Percentiles rank a stretch among this genome's conserved stretches.
Conservation (phyloP, 2,797 vertebrate species). For the Chloroceryle inda region DNA sequence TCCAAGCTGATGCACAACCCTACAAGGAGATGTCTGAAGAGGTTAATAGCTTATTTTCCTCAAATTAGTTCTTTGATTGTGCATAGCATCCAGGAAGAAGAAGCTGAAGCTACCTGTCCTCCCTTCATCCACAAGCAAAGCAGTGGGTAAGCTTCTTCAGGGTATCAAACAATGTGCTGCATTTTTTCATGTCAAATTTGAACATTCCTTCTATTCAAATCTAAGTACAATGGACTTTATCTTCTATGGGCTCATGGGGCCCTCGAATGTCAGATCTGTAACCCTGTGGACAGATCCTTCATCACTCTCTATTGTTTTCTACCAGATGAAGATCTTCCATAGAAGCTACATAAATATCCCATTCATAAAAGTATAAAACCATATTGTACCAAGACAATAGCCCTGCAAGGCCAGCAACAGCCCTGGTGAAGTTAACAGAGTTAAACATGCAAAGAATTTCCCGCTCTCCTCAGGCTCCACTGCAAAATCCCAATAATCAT, state of each 20-base stretch:
- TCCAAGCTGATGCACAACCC: neutral
- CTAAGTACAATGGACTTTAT: slow-evolving; percentile 46
- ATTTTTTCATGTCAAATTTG: neutral
- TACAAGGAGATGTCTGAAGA: neutral
- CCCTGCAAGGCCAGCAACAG: neutral
- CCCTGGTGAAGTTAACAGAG: slow-evolving; percentile 13
- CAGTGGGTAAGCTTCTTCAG: neutral
- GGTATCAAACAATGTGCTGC: neutral
- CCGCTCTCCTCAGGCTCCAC: neutral
- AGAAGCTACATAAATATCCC: slow-evolving; percentile 34
- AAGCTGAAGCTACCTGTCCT: neutral
- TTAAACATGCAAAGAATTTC: slow-evolving; percentile 17
- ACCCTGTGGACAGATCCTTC: neutral
- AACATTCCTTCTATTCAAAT: slow-evolving; percentile 36
- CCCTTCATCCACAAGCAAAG: neutral
- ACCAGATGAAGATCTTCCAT: slow-evolving; percentile 12
- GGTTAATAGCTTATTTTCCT: neutral
- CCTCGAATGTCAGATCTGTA: neutral
- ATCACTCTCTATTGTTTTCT: slow-evolving; percentile 16
- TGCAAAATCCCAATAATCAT: neutral
- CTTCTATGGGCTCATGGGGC: neutral
- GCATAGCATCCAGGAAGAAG: neutral
- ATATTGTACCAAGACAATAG: slow-evolving; percentile 42
- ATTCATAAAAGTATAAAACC: slow-evolving; percentile 16
- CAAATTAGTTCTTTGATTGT: neutral